These are phyloP conservation scores for Alfaro cultratus DNA, from an alignment of 2,797 vertebrate species.

Conservation along the genomic window DNA sequence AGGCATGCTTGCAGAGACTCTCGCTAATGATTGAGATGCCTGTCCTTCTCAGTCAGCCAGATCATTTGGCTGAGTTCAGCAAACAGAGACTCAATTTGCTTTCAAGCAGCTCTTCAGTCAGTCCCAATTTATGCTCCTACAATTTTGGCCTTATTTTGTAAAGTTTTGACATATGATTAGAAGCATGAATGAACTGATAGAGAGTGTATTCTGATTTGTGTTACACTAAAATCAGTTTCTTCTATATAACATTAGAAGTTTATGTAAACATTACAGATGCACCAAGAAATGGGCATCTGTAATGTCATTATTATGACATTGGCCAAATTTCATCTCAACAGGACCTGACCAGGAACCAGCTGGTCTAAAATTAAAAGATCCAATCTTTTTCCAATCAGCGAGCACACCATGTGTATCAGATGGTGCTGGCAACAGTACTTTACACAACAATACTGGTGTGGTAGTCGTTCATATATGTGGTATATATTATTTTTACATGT, in stretches of 20 bases:
- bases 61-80: constrained; percentile 2
- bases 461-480: neutral
- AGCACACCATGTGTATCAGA: neutral
- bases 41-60: neutral
- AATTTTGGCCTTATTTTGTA: neutral
- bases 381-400: neutral
- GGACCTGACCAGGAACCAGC: neutral
- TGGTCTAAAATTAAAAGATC: neutral
- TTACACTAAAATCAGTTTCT: neutral
- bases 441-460: neutral
- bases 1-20: neutral
- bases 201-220: neutral
- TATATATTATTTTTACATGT: neutral
- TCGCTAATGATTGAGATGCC: neutral
- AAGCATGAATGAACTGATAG: neutral
- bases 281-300: neutral
- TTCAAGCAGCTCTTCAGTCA: neutral
- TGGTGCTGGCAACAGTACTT: neutral
- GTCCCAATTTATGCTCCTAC: neutral
- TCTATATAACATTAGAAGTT: neutral
- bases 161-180: neutral
- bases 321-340: neutral
- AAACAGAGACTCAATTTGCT: neutral
- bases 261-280: neutral
- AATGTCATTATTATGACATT: neutral